Conservation (phyloP, 2,113 vertebrate genomes). For the human region GRCh38 chr17:62111501-62112000, state of each 20-base stretch:
- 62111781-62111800: background rate
- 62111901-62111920: constrained; percentile 39
- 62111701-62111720: background rate
- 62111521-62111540: no score
- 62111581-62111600: no score
- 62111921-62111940: constrained; percentile 24
- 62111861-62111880: background rate
- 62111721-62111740: background rate
- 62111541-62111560: no score
- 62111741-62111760: background rate
- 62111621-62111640: no score
- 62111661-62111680: no score
- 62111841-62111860: background rate
- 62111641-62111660: no score
- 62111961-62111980: background rate
- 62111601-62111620: no score
- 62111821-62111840: background rate
- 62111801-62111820: background rate
- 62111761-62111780: background rate
- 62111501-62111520: no score
- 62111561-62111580: no score
- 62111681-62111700: background rate
- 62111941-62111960: background rate
- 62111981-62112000: background rate
- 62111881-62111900: constrained; percentile 44